These are phyloP conservation scores for Leptinotarsa lineolata DNA, from an alignment of 1,140 invertebrate genomes.

Conservation along the genomic window DNA sequence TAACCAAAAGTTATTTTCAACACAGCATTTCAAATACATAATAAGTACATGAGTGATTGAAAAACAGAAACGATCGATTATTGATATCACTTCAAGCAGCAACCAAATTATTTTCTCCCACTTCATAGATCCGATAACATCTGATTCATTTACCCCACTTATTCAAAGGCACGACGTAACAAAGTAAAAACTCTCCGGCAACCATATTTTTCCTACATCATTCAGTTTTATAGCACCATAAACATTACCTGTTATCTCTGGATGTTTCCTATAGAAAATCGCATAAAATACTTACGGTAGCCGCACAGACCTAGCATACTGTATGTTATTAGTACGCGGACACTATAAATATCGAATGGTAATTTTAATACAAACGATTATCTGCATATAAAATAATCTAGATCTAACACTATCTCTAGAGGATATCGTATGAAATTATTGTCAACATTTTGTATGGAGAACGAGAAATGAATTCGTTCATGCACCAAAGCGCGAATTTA, in stretches of 20 bases:
- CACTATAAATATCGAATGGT: conserved; percentile 17
- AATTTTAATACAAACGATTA: conserved; percentile 37
- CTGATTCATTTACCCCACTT: not conserved
- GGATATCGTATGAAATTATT: conserved; percentile 29
- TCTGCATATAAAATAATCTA: conserved; percentile 33
- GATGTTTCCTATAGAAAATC: conserved; percentile 24
- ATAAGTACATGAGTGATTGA: too few relatives aligned
- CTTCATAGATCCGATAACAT: not conserved
- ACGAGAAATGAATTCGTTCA: conserved; percentile 33
- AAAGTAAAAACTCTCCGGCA: not conserved
- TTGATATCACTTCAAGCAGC: too few relatives aligned
- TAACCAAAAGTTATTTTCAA: too few relatives aligned
- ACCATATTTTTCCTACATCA: conserved; percentile 18
- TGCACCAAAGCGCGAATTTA: conserved; percentile 35
- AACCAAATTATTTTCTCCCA: too few relatives aligned
- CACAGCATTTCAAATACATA: too few relatives aligned
- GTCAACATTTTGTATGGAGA: conserved; percentile 32
- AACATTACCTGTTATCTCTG: conserved; percentile 14
- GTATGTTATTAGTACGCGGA: conserved; percentile 11
- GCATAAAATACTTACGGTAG: conserved; percentile 20
- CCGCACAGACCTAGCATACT: not conserved
- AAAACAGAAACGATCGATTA: too few relatives aligned
- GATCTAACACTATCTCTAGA: conserved; percentile 26
- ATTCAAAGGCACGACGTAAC: not conserved
- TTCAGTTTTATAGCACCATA: conserved; percentile 17